A percentile compares a stretch with the other conserved stretches of the same genome.
Evolutionary conservation across 2,113 vertebrate genomes (phyloP).

Genomic region (Pungitius pungitius): DNA sequence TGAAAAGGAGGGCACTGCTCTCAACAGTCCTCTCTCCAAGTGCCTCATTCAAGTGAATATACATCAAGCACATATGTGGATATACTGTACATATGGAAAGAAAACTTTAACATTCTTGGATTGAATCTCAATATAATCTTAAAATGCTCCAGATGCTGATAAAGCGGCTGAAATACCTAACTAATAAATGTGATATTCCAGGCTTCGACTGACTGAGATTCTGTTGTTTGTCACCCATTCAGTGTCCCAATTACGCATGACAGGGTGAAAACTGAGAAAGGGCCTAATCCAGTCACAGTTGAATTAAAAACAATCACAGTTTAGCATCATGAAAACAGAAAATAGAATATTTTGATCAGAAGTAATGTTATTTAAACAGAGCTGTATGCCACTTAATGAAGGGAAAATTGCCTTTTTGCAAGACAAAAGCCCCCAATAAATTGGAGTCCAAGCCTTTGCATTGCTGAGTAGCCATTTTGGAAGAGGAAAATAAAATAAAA

Average conservation of each 20-base stretch:
- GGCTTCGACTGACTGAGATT: slow-evolving; percentile 22
- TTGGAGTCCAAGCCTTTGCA: slow-evolving; percentile 61
- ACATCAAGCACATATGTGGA: neutral
- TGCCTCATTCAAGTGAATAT: neutral
- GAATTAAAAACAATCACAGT: slow-evolving; percentile 38
- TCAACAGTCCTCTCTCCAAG: slow-evolving; percentile 3
- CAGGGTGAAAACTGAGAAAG: slow-evolving; percentile 28
- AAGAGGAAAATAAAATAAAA: slow-evolving; percentile 64
- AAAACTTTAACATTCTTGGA: neutral
- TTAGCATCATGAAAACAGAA: slow-evolving; percentile 35
- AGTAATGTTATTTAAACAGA: slow-evolving; percentile 55
- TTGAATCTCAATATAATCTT: neutral
- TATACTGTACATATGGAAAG: neutral
- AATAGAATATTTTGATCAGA: slow-evolving; percentile 47
- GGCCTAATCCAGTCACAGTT: slow-evolving; percentile 31
- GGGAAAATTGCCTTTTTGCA: slow-evolving; percentile 57
- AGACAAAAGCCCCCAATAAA: slow-evolving; percentile 59
- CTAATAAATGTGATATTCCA: too few relatives aligned
- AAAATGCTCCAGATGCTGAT: neutral
- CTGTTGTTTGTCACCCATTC: slow-evolving; percentile 29
- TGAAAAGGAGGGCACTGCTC: slow-evolving; percentile 15
- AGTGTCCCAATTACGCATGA: slow-evolving; percentile 20
- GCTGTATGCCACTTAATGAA: slow-evolving; percentile 62
- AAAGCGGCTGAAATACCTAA: slow-evolving; percentile 2
- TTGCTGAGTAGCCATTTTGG: slow-evolving; percentile 70